Base-by-base conservation (phyloP, 2,888 invertebrate genomes). In the Rhyacophila evoluta region DNA sequence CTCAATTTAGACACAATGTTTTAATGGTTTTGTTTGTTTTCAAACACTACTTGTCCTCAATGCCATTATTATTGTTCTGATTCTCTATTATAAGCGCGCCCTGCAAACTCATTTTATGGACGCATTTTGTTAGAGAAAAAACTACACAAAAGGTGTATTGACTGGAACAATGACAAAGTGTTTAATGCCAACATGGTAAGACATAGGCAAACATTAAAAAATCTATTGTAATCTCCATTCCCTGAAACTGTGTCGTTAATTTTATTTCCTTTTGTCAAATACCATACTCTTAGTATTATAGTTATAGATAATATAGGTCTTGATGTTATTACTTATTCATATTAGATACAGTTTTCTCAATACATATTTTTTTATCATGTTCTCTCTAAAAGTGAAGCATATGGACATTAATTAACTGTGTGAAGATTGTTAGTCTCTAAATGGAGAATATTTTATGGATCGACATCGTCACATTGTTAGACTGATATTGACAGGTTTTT, bases 21-120 rank as follows among this genome's bases (percentile, higher is more conserved):
- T 76, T 77, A 77, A 73, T 77, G 77, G 77, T 73, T 72, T 68
- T 37, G 77, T 77, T 77, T 77, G 73, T 73, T 77, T 77, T 38
- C 71, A 68, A 77, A 55, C 68, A 55, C n/a, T n/a, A n/a, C 67
- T 71, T 38, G 72, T 27, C 19, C 76, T 71, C 72, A 77, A 68
- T 73, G 19, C 77, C 72, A 77, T 73, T 69, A 77, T 73, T 69
- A 28, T 73, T 77, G 68, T 68, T 39, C 71, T 69, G 72, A 36
- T 72, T 68, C 73, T 76, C 55, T 55, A 55, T 72, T 76, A 33
- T 71, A 38, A 67, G 37, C 70, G 36, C 73, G 72, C 73, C 38
- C 39, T 73, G 15, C 29, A 73, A 39, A 29, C 36, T 37, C 72
- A 67, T 68, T 39, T 29, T 25, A 73, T 36, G 37, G 72, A 36